phyloP scores from a whole-genome alignment of 2,888 invertebrate species.

The Papilio protenor region DNA sequence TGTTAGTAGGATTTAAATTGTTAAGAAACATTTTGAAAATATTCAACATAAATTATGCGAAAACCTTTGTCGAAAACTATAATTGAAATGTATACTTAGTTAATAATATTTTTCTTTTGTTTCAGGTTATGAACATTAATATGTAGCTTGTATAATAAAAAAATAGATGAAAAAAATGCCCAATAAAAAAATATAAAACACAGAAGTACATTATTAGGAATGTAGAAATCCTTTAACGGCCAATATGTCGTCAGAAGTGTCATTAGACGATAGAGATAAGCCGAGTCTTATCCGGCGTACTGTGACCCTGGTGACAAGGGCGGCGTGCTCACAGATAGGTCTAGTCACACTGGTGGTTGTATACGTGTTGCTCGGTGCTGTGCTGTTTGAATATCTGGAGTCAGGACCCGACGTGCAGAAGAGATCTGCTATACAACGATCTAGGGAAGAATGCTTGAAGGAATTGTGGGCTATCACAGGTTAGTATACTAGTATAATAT shows the following conservation, averaged over 20 bases:
- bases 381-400: conserved; percentile 90
- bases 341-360: conserved; percentile 88
- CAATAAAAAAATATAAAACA: background rate
- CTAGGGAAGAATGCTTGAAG: conserved; percentile 87
- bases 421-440: conserved; percentile 85
- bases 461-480: conserved; percentile 93
- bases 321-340: conserved; percentile 88
- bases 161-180: background rate
- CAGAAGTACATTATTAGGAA: background rate
- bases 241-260: conserved; percentile 78
- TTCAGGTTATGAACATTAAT: conserved; percentile 25
- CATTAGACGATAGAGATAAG: conserved; percentile 74
- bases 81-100: background rate
- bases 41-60: too few species aligned
- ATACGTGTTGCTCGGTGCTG: conserved; percentile 90
- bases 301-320: conserved; percentile 76
- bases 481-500: conserved; percentile 61
- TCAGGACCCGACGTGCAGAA: conserved; percentile 87
- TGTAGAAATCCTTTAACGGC: conserved; percentile 43
- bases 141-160: background rate
- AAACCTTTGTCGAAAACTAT: background rate
- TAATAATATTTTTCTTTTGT: conserved; percentile 34
- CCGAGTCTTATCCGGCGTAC: conserved; percentile 68
- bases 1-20: too few species aligned
- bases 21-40: too few species aligned